Evolutionary conservation across 2,113 vertebrate species (phyloP).

Genomic region (Amazona guildingii): DNA sequence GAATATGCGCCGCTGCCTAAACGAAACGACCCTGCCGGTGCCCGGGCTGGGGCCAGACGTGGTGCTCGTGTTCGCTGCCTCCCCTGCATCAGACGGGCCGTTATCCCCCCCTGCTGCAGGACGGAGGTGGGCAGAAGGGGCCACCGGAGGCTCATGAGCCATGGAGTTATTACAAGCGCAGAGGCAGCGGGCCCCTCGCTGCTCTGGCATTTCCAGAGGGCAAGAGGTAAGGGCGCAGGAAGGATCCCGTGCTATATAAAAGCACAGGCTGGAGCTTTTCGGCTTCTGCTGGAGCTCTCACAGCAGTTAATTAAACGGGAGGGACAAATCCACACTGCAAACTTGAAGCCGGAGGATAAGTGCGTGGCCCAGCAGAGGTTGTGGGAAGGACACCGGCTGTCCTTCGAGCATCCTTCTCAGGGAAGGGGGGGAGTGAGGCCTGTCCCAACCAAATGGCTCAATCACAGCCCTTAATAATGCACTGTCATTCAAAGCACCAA

Average conservation of each 20-base stretch:
- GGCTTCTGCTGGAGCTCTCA: not conserved
- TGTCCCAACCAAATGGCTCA: fast-evolving
- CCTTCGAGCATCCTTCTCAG: not conserved
- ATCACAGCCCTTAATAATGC: not conserved
- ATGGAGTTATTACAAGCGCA: not conserved
- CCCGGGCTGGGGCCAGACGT: not conserved
- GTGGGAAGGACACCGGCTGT: not conserved
- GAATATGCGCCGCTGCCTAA: not conserved
- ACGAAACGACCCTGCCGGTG: not conserved
- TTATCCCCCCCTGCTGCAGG: not conserved
- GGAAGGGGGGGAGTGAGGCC: not conserved
- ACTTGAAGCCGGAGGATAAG: not conserved
- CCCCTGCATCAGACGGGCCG: not conserved
- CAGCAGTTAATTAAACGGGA: slow-evolving; percentile 35
- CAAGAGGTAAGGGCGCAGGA: not conserved
- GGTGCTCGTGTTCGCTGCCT: not conserved
- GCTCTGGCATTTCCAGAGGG: slow-evolving; percentile 42
- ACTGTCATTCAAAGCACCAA: fast-evolving
- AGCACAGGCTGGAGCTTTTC: not conserved
- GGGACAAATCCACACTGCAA: not conserved
- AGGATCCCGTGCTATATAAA: not conserved
- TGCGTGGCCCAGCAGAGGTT: not conserved
- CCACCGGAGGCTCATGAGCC: not conserved
- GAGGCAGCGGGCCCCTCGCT: not conserved
- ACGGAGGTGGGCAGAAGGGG: not conserved